phyloP scores from a whole-genome alignment of 2,113 vertebrate species.

The human (Homo sapiens) region DNA sequence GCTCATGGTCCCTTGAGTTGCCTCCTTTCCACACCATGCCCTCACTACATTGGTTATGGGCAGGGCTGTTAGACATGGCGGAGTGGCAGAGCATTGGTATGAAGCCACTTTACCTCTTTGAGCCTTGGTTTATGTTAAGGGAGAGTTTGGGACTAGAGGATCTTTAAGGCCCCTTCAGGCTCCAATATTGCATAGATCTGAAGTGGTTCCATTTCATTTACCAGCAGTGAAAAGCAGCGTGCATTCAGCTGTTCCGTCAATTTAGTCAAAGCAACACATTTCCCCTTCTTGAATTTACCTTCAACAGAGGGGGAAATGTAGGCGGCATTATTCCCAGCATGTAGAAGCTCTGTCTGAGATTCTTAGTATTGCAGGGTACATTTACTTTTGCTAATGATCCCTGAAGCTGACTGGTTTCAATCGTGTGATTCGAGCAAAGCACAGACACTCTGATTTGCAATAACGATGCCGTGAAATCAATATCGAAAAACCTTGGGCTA shows the following conservation, averaged over 20 bases:
- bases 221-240: neutral
- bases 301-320: neutral
- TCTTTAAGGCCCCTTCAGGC: neutral
- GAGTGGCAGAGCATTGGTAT: fast-evolving
- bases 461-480: conserved; percentile 70
- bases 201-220: conserved; percentile 22
- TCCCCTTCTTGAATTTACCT: neutral
- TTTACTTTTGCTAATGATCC: conserved; percentile 67
- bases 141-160: neutral
- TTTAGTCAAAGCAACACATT: neutral
- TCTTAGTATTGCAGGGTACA: neutral
- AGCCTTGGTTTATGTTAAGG: neutral
- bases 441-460: conserved; percentile 45
- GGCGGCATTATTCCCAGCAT: neutral
- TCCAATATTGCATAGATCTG: neutral
- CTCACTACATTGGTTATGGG: fast-evolving
- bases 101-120: neutral
- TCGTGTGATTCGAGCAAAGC: conserved; percentile 52
- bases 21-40: neutral
- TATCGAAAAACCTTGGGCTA: conserved; percentile 65
- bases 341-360: neutral
- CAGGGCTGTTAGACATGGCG: neutral
- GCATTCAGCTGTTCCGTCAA: neutral
- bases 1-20: neutral
- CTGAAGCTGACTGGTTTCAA: conserved; percentile 64